phyloP scores from a whole-genome alignment of 2,113 vertebrate species.

The Petroica traversi region DNA sequence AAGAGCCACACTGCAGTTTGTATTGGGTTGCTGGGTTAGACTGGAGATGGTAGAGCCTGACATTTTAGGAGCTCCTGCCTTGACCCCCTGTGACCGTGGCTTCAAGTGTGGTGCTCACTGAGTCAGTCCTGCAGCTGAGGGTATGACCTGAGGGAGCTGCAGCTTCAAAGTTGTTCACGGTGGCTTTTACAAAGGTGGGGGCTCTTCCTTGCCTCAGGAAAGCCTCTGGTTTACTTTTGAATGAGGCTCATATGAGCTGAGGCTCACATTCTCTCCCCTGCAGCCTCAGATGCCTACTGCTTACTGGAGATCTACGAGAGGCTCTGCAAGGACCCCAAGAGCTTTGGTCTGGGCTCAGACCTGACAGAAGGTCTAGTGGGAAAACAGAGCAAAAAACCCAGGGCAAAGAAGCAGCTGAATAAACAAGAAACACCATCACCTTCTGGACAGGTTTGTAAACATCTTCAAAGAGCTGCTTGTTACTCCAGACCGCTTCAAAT shows the following conservation, averaged over 20 bases:
- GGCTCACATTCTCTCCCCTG: neutral
- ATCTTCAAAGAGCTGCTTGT: constrained; percentile 11
- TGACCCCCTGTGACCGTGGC: neutral
- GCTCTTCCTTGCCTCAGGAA: neutral
- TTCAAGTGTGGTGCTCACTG: neutral
- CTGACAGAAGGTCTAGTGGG: constrained; percentile 31
- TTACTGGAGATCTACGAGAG: constrained; percentile 82
- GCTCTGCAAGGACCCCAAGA: constrained; percentile 69
- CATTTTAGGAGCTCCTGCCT: neutral
- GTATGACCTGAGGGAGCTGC: neutral
- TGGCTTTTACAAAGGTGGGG: neutral
- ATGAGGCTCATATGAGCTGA: neutral
- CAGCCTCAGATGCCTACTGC: constrained; percentile 81
- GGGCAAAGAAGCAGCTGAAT: constrained; percentile 47
- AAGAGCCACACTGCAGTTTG: neutral
- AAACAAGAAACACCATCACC: neutral
- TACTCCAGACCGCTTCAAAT: constrained; percentile 43
- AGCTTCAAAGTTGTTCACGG: neutral
- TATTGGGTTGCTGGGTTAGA: neutral
- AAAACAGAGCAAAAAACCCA: neutral
- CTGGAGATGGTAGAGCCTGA: neutral
- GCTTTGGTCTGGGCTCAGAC: constrained; percentile 72
- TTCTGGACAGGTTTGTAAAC: constrained; percentile 46
- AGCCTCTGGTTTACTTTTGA: neutral
- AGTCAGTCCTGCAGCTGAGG: neutral